Conservation (phyloP, 1,140 invertebrate genomes). For the Chelonus insularis region DNA sequence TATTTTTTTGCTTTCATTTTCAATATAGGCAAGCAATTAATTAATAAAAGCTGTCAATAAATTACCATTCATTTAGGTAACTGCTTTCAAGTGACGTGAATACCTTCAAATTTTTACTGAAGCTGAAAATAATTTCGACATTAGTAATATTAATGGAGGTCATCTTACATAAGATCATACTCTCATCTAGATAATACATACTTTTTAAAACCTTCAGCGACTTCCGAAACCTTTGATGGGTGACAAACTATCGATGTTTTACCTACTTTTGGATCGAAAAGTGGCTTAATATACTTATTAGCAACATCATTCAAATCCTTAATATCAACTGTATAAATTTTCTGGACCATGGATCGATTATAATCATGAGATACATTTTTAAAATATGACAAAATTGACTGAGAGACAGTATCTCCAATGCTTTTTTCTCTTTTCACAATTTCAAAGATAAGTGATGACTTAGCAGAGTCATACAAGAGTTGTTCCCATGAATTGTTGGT, state of each 20-base stretch:
- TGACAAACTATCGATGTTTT: conserved; percentile 75
- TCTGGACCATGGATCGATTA: conserved; percentile 71
- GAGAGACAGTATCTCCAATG: conserved; percentile 69
- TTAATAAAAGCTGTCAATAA: background rate
- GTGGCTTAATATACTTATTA: conserved; percentile 67
- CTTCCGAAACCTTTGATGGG: conserved; percentile 72
- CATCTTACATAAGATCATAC: too few relatives aligned
- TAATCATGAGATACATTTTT: conserved; percentile 69
- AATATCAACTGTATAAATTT: conserved; percentile 69
- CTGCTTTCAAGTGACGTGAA: conserved; percentile 63
- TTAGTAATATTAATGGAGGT: too few relatives aligned
- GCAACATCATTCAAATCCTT: conserved; percentile 70
- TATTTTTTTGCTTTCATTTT: background rate
- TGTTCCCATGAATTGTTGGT: conserved; percentile 68
- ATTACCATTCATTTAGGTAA: conserved; percentile 55
- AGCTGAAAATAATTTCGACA: too few relatives aligned
- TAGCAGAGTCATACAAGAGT: conserved; percentile 78
- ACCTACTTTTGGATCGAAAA: conserved; percentile 65
- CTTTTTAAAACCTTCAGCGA: conserved; percentile 68
- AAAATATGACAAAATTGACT: conserved; percentile 75
- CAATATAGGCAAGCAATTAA: background rate
- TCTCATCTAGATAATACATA: too few relatives aligned
- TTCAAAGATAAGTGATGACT: conserved; percentile 83
- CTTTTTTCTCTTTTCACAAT: conserved; percentile 80
- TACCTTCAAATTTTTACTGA: conserved; percentile 56